A percentile compares a stretch with the other conserved stretches of the same genome.
Evolutionary conservation across 2,797 vertebrate genomes (phyloP).

Genomic region (Tolypeutes matacus): DNA sequence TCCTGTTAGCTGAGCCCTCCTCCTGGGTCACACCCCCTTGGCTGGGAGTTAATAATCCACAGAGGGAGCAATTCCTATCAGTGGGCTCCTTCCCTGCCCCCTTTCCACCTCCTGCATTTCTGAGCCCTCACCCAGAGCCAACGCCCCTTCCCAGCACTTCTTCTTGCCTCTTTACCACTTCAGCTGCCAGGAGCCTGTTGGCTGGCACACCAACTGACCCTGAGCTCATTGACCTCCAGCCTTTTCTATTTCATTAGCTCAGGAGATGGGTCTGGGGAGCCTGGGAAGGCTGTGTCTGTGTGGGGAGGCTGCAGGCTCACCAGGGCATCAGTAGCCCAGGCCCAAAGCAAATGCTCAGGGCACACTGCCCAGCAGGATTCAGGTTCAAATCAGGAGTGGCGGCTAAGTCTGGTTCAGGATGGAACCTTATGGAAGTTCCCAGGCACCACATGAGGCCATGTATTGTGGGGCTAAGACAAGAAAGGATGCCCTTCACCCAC

Average conservation of each 20-base stretch:
- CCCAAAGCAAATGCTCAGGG: not conserved
- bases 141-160: constrained; percentile 55
- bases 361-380: constrained; percentile 7
- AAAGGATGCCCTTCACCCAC: constrained; percentile 57
- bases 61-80: not conserved
- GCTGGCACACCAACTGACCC: constrained; percentile 33
- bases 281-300: not conserved
- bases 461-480: not conserved
- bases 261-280: not conserved
- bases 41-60: constrained; percentile 78
- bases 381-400: not conserved
- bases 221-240: constrained; percentile 11
- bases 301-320: not conserved
- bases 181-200: not conserved
- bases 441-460: not conserved
- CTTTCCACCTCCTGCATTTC: constrained; percentile 14
- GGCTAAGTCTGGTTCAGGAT: not conserved
- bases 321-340: not conserved
- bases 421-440: not conserved
- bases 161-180: constrained; percentile 54
- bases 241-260: constrained; percentile 34
- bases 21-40: constrained; percentile 57
- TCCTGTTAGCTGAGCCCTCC: constrained; percentile 79
- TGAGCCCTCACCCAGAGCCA: not conserved
- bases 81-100: not conserved